phyloP scores from a whole-genome alignment of 2,888 invertebrate species.

The Mystacides longicornis region DNA sequence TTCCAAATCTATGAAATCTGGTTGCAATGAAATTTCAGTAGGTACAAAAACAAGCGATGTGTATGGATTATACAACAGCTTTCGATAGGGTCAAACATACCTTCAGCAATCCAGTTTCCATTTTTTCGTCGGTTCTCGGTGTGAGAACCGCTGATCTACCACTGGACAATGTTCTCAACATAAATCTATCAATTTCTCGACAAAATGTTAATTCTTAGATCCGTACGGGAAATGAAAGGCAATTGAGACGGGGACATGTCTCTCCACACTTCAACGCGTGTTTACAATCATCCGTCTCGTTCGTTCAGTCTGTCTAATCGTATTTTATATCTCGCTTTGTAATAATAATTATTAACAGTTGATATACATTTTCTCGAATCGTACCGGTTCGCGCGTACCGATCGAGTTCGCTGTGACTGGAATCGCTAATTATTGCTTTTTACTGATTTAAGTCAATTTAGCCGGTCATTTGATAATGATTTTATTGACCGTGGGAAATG shows the following conservation, averaged over 20 bases:
- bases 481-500: conserved; percentile 1
- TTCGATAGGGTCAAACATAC: too few relatives aligned
- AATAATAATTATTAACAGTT: not conserved
- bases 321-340: not conserved
- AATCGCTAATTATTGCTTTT: not conserved
- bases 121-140: too few relatives aligned
- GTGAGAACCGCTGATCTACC: too few relatives aligned
- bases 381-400: not conserved
- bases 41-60: too few relatives aligned
- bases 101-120: too few relatives aligned
- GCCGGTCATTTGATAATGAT: not conserved
- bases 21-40: too few relatives aligned
- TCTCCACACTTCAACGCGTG: not conserved
- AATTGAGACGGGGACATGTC: not conserved
- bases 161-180: too few relatives aligned
- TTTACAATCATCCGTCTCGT: not conserved
- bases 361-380: not conserved
- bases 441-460: too few relatives aligned
- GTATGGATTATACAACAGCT: too few relatives aligned
- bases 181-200: too few relatives aligned
- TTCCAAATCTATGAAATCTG: too few relatives aligned
- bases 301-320: not conserved
- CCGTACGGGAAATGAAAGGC: not conserved
- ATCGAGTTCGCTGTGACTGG: not conserved
- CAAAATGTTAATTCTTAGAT: too few relatives aligned